Evolutionary conservation across 2,113 vertebrate genomes (phyloP).

Genomic region (Gasterosteus aculeatus): DNA sequence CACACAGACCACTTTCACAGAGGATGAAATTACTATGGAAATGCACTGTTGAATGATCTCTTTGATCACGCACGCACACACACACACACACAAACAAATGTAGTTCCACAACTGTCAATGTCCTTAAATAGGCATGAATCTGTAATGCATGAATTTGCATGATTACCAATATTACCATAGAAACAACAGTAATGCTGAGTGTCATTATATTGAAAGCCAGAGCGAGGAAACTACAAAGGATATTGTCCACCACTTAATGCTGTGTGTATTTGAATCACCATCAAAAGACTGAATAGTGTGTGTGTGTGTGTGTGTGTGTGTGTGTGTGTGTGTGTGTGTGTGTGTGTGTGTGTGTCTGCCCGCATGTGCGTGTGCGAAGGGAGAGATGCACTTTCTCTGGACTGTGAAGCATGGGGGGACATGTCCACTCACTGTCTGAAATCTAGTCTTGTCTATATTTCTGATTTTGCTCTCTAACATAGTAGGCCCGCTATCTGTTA

Average conservation of each 20-base stretch:
- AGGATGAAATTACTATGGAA: conserved; percentile 79
- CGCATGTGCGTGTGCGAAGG: background rate
- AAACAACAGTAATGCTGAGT: conserved; percentile 74
- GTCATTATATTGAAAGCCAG: conserved; percentile 69
- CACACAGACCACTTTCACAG: conserved; percentile 64
- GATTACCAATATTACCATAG: conserved; percentile 78
- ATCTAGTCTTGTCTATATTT: conserved; percentile 28
- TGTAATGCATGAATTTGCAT: conserved; percentile 78
- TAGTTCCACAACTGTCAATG: conserved; percentile 67
- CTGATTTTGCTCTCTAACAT: conserved; percentile 14
- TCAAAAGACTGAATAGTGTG: conserved; percentile 64
- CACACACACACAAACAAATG: conserved; percentile 22
- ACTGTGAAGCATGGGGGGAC: conserved; percentile 20
- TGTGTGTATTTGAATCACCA: conserved; percentile 66
- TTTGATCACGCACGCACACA: conserved; percentile 67
- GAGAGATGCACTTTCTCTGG: conserved; percentile 37
- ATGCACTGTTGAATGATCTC: conserved; percentile 73
- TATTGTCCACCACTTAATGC: conserved; percentile 61
- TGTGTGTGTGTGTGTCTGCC: background rate
- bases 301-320: conserved; percentile 13
- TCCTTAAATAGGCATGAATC: conserved; percentile 70
- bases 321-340: conserved; percentile 29
- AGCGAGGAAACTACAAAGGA: conserved; percentile 71
- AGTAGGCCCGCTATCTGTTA: background rate
- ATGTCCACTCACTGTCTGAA: conserved; percentile 16